Conservation (phyloP, 2,888 invertebrate species). For the Plagiodera versicolora region DNA sequence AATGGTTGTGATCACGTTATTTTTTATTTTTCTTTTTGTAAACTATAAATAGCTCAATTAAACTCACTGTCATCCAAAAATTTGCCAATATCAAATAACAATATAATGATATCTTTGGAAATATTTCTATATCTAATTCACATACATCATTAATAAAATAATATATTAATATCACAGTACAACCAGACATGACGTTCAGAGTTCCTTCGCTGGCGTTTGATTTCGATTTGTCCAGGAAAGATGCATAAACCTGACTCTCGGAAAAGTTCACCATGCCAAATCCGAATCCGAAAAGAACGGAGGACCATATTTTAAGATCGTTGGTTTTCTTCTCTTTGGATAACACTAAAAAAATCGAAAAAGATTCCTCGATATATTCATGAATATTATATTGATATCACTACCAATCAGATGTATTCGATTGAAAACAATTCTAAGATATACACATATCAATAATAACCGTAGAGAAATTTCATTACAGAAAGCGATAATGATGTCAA, state of each 20-base stretch:
- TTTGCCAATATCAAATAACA: slow-evolving; percentile 32
- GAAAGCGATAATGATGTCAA: no score
- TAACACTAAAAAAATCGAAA: slow-evolving; percentile 33
- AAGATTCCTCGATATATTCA: background rate
- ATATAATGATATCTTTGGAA: slow-evolving; percentile 29
- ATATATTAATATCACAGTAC: slow-evolving; percentile 50
- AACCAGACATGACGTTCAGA: slow-evolving; percentile 56
- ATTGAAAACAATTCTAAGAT: no score
- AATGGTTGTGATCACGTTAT: no score
- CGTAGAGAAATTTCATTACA: no score
- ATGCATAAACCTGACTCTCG: slow-evolving; percentile 57
- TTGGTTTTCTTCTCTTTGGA: slow-evolving; percentile 45
- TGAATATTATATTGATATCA: no score
- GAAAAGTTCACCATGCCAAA: slow-evolving; percentile 57
- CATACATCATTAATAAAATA: slow-evolving; percentile 33
- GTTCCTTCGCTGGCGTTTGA: slow-evolving; percentile 59
- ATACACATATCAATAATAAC: no score
- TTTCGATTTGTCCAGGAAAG: slow-evolving; percentile 57
- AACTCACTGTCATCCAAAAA: slow-evolving; percentile 34
- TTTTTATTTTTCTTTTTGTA: background rate
- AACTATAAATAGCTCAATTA: slow-evolving; percentile 8
- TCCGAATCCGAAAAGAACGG: slow-evolving; percentile 58
- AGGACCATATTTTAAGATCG: slow-evolving; percentile 57
- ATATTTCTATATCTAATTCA: slow-evolving; percentile 30
- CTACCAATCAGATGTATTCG: no score